Base-by-base conservation (phyloP, 2,797 vertebrate genomes). In the Geotrypetes seraphini region DNA sequence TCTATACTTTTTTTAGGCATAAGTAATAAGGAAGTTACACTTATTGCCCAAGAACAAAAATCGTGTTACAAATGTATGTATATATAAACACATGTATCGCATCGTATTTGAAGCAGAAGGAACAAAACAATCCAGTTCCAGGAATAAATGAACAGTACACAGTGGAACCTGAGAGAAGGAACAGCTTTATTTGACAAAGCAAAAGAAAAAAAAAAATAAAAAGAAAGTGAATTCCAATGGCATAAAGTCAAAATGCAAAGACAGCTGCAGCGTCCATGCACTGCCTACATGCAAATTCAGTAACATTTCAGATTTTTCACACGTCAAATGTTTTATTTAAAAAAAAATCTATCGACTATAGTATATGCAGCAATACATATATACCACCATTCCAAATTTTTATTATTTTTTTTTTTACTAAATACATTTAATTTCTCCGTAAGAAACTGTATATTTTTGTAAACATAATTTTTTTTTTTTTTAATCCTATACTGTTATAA, bases 21-120 rank as follows among this genome's bases (percentile, higher is more conserved):
- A n/a, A n/a, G n/a, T n/a, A n/a, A n/a, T n/a, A n/a, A n/a, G 0
- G 0, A 0, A 0, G 0, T 0, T 0, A 0, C 0, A 0, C 4
- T 21, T 20, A 3, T 9, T 24, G 22, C 13, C 24, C 24, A 13
- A 22, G 4, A 24, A 24, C 12, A 24, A 8, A 22, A n/a, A n/a
- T n/a, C n/a, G n/a, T n/a, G n/a, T 22, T 22, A n/a, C 11, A 22
- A 22, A 12, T 22, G 5, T 24, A 13, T 24, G 24, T 12, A 13
- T 24, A 12, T 7, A 12, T 12, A 23, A 23, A 12, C 23, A n/a
- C n/a, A n/a, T n/a, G n/a, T n/a, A n/a, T n/a, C n/a, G n/a, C 7
- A 23, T 12, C 12, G 12, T 23, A 23, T 12, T 23, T n/a, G n/a
- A n/a, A n/a, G n/a, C n/a, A n/a, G n/a, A n/a, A n/a, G 2, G 6